Evolutionary conservation across 2,888 invertebrate genomes (phyloP).

Genomic region (Allygus modestus): DNA sequence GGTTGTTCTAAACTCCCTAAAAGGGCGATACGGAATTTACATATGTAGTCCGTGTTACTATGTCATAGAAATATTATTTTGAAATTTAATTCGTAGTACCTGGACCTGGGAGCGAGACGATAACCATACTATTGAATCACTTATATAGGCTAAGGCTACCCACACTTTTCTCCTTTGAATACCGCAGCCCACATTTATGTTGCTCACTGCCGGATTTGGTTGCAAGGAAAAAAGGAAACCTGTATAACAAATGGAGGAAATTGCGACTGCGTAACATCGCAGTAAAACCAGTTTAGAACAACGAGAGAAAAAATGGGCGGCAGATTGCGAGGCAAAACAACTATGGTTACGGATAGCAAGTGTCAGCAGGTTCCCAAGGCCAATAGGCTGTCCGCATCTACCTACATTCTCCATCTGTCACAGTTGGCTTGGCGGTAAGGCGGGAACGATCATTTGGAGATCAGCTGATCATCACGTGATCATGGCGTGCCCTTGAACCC

Average conservation of each 20-base stretch:
- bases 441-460: slow-evolving; percentile 23
- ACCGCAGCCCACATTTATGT: no score
- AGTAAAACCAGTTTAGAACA: slow-evolving; percentile 20
- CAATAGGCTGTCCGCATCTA: neutral
- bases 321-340: neutral
- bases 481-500: slow-evolving; percentile 19
- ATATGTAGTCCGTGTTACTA: no score
- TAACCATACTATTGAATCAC: no score
- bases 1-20: no score
- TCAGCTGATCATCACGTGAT: slow-evolving; percentile 31
- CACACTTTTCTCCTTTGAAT: no score
- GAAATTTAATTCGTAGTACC: no score
- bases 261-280: neutral
- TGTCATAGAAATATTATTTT: no score
- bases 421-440: neutral
- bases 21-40: no score
- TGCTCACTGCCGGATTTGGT: neutral
- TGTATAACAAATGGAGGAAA: neutral
- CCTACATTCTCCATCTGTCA: neutral
- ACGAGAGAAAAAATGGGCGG: neutral
- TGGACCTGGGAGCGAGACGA: no score
- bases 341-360: neutral
- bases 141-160: no score
- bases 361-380: neutral
- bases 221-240: neutral